Evolutionary conservation across 2,888 invertebrate species (phyloP).

Genomic region (Cyclophora albipunctata): DNA sequence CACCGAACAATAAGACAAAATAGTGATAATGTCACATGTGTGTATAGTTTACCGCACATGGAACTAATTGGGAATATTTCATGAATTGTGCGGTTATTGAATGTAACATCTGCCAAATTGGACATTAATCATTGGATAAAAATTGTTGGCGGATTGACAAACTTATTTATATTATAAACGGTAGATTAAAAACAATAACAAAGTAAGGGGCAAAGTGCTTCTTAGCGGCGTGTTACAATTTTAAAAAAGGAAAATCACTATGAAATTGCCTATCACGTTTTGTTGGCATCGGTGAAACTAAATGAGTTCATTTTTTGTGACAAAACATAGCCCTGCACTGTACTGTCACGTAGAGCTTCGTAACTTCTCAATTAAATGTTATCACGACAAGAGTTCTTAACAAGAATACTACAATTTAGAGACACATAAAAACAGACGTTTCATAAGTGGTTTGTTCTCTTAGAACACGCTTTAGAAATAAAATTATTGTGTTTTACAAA

Average conservation of each 20-base stretch:
- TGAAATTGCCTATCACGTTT: conserved; percentile 73
- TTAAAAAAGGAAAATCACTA: conserved; percentile 58
- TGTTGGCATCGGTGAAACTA: conserved; percentile 57
- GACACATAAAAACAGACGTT: conserved; percentile 14
- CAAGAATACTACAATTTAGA: conserved; percentile 13
- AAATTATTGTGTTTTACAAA: too few relatives aligned
- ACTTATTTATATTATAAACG: conserved; percentile 4
- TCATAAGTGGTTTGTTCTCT: too few relatives aligned
- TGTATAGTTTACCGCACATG: conserved; percentile 64
- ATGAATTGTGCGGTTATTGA: conserved; percentile 55
- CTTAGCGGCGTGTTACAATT: conserved; percentile 45
- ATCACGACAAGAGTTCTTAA: conserved; percentile 21
- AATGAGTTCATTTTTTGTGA: conserved; percentile 61
- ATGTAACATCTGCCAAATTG: conserved; percentile 59
- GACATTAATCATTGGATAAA: conserved; percentile 18
- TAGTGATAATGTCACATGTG: conserved; percentile 71
- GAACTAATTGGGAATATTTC: conserved; percentile 71
- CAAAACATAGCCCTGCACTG: conserved; percentile 34
- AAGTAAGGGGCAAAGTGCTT: conserved; percentile 63
- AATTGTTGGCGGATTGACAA: conserved; percentile 6
- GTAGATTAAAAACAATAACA: conserved; percentile 45
- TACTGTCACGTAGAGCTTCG: conserved; percentile 47
- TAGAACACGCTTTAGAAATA: too few relatives aligned
- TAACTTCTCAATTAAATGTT: conserved; percentile 30
- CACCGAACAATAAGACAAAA: conserved; percentile 68